Base-by-base conservation (phyloP, 2,797 vertebrate genomes). In the Dipus sagitta region DNA sequence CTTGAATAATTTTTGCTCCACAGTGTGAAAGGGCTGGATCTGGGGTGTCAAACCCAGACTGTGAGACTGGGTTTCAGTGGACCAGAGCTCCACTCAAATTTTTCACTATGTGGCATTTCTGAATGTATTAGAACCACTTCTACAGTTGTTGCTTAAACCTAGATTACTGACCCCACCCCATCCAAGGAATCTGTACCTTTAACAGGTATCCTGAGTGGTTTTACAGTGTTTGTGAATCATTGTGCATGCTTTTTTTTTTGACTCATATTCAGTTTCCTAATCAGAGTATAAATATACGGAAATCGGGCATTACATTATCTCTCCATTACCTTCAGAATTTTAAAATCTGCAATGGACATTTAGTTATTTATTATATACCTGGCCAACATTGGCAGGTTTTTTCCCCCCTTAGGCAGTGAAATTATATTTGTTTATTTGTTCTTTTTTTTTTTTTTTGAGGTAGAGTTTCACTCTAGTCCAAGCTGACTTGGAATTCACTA, bases 381-480 rank as follows among this genome's bases (percentile, higher is more conserved):
- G 72, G 64, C 86, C 21, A 82, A 13, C 79, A 76, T 32, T 92
- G 81, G 30, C 21, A 32, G 83, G 83, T 96, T 91, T 91, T 83
- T 9, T 75, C 38, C 47, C 47, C 47, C 47, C 32, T 7, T 81
- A 77, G 68, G 34, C 15, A 76, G 34, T 11, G 77, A 87, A 67
- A 86, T 75, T 64, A 68, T 83, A 32, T 74, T 2, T 86, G 67
- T 64, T 38, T 38, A 3, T 38, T 38, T 38, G 3, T 6, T 38
- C 6, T 38, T 38, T 6, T 38, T 38, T 38, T 38, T 38, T 38
- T 38, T 38, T 38, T 38, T 38, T 38, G 38, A 38, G 38, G 38
- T 38, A 38, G 38, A 38, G 6, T 38, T 38, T 38, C 38, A 38
- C 38, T 38, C 38, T 38, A 38, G 38, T 6, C 38, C 38, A 38